Percentiles rank a stretch among this genome's conserved stretches.
Conservation (phyloP, 2,113 vertebrate species). For the Gila orcuttii region DNA sequence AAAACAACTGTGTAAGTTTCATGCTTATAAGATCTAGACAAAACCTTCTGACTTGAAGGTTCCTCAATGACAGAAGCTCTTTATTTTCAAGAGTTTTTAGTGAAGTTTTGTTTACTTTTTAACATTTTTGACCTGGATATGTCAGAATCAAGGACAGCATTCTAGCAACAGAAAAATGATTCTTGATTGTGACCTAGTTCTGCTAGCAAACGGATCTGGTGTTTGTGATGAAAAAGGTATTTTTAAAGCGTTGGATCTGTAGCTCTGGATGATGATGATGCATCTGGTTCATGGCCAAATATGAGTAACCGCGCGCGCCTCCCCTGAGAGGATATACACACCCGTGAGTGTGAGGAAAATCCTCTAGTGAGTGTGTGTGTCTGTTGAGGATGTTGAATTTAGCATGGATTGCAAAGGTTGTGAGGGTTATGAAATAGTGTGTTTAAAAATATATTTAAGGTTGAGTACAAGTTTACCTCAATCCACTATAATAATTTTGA, state of each 20-base stretch:
- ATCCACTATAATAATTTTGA: neutral
- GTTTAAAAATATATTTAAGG: neutral
- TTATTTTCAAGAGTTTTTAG: neutral
- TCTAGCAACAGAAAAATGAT: slow-evolving; percentile 1
- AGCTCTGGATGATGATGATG: slow-evolving; percentile 17
- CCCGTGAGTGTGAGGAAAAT: neutral
- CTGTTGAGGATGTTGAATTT: no score
- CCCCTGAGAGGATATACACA: slow-evolving; percentile 2
- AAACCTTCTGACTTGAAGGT: neutral
- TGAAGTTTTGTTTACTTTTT: slow-evolving; percentile 8
- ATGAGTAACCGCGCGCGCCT: neutral
- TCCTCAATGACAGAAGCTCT: neutral
- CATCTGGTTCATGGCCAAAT: slow-evolving; percentile 32
- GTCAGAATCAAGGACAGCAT: slow-evolving; percentile 18
- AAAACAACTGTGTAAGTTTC: neutral
- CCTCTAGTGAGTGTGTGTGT: neutral
- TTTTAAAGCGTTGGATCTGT: slow-evolving; percentile 12
- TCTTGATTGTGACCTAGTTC: slow-evolving; percentile 11
- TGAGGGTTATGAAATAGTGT: neutral
- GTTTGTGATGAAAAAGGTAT: slow-evolving; percentile 1
- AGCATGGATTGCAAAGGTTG: neutral
- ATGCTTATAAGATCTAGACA: neutral
- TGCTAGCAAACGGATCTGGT: slow-evolving; percentile 12
- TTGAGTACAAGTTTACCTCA: neutral
- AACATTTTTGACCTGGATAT: neutral